Conservation (phyloP, 1,140 invertebrate genomes). For the Rhizoglyphus robini region DNA sequence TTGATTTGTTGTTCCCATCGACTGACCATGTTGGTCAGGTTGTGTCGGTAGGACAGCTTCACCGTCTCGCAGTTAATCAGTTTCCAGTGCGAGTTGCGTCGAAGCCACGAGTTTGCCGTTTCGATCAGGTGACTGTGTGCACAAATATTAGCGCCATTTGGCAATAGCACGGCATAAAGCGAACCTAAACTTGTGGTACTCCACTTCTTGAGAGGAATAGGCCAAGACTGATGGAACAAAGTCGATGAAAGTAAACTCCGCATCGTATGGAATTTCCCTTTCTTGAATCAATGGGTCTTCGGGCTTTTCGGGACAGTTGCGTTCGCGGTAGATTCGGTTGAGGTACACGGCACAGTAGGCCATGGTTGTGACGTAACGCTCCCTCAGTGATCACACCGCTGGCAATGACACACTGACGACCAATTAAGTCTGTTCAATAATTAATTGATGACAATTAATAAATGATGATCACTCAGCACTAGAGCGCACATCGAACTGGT, state of each 20-base stretch:
- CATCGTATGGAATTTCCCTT: constrained; percentile 15
- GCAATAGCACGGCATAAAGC: no score
- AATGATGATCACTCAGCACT: background rate
- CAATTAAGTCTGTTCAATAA: background rate
- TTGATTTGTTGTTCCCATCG: constrained; percentile 18
- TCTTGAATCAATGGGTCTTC: constrained; percentile 21
- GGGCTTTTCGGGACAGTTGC: constrained; percentile 14
- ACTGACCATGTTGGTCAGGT: constrained; percentile 17
- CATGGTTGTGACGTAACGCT: background rate
- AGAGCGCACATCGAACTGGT: no score
- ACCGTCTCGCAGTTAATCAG: constrained; percentile 22
- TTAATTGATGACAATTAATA: background rate
- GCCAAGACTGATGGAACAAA: constrained; percentile 18
- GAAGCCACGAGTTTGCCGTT: constrained; percentile 11
- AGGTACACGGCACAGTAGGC: constrained; percentile 19
- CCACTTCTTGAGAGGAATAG: constrained; percentile 1
- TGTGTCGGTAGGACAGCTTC: constrained; percentile 15
- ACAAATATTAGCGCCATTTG: background rate
- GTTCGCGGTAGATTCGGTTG: constrained; percentile 13
- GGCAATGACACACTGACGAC: background rate
- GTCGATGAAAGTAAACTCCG: constrained; percentile 21
- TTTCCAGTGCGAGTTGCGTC: constrained; percentile 18
- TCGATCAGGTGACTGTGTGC: constrained; percentile 16
- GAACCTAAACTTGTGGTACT: constrained; percentile 20
- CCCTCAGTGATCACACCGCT: background rate